phyloP scores from a whole-genome alignment of 2,797 vertebrate genomes.

The Leptoclinus maculatus region DNA sequence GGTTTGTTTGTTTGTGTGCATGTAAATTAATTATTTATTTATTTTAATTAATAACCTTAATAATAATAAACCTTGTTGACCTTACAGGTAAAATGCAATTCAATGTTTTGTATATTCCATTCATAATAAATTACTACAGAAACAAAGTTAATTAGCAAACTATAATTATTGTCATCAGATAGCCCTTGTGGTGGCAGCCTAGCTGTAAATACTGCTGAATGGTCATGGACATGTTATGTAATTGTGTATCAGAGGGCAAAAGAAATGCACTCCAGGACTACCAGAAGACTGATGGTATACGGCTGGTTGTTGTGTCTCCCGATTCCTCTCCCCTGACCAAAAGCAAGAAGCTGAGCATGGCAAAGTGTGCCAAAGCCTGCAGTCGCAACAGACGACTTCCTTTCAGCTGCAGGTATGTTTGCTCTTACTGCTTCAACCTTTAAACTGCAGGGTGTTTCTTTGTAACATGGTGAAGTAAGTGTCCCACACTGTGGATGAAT shows the following conservation, averaged over 20 bases:
- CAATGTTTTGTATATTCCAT: background rate
- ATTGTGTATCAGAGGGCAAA: constrained; percentile 85
- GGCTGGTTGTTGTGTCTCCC: constrained; percentile 80
- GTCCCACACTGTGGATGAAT: constrained; percentile 4
- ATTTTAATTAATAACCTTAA: background rate
- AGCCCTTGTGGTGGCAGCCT: background rate
- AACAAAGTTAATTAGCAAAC: background rate
- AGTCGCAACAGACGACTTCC: constrained; percentile 90
- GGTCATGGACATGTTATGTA: background rate
- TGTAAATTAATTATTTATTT: background rate
- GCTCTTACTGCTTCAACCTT: background rate
- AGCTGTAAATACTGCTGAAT: background rate
- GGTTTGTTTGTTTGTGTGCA: background rate
- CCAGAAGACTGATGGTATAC: constrained; percentile 89
- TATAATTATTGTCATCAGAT: background rate
- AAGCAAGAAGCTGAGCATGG: constrained; percentile 88
- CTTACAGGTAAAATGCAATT: background rate
- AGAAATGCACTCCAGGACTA: constrained; percentile 95
- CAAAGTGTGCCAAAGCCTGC: constrained; percentile 93
- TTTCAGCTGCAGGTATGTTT: constrained; percentile 94
- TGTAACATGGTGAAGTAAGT: background rate
- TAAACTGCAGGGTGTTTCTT: background rate
- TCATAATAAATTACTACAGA: background rate
- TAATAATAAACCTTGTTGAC: background rate
- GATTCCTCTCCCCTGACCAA: constrained; percentile 87